Conservation (phyloP, 2,113 vertebrate species). For the Elaphurus davidianus region DNA sequence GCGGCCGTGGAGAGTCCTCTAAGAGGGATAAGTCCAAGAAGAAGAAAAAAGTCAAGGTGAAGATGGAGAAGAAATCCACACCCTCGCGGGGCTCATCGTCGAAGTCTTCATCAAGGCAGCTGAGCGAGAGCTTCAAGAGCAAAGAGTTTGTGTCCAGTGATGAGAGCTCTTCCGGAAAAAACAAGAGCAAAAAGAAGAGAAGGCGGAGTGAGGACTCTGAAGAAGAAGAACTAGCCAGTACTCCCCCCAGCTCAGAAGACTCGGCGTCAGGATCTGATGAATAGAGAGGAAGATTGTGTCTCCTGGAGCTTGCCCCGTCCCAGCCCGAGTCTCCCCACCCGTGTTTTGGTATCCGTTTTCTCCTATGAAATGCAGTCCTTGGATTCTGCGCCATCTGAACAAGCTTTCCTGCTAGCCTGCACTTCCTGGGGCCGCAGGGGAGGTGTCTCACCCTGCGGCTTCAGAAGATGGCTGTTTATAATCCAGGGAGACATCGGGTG, state of each 20-base stretch:
- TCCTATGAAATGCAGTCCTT: not conserved
- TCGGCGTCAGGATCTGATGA: slow-evolving; percentile 84
- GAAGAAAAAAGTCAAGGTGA: slow-evolving; percentile 84
- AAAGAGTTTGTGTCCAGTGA: slow-evolving; percentile 97
- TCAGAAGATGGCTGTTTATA: not conserved
- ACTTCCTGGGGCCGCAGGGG: not conserved
- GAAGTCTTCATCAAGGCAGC: slow-evolving; percentile 71
- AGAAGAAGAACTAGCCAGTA: slow-evolving; percentile 87
- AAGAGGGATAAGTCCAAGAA: slow-evolving; percentile 90
- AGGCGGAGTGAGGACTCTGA: slow-evolving; percentile 86
- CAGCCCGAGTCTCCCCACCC: not conserved
- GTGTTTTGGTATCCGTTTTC: not conserved
- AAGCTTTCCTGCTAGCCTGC: not conserved
- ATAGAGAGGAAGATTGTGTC: slow-evolving; percentile 14
- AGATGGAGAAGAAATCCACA: slow-evolving; percentile 70
- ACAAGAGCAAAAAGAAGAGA: slow-evolving; percentile 81
- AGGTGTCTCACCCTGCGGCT: not conserved
- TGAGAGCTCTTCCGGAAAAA: slow-evolving; percentile 92
- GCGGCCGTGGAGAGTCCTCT: slow-evolving; percentile 78
- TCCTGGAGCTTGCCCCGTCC: not conserved
- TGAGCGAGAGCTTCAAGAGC: slow-evolving; percentile 93
- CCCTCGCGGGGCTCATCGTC: slow-evolving; percentile 62
- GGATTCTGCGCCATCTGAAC: slow-evolving; percentile 35
- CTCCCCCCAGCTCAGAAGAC: slow-evolving; percentile 89
- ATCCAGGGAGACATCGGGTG: not conserved